phyloP scores from a whole-genome alignment of 2,113 vertebrate species.

The Tragelaphus strepsiceros region DNA sequence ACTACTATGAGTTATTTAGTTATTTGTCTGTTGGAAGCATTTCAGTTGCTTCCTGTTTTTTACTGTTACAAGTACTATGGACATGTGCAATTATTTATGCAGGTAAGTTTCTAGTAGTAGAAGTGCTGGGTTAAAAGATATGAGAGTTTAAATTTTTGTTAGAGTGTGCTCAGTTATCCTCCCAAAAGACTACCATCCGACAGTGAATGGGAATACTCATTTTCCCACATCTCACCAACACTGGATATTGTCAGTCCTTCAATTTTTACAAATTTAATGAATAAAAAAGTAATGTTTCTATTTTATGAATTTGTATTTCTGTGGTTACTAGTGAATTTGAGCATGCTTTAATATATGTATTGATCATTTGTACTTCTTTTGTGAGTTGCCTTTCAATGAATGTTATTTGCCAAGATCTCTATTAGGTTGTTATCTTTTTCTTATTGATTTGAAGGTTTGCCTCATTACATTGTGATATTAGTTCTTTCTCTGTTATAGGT shows the following conservation, averaged over 20 bases:
- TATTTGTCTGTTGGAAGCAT: neutral
- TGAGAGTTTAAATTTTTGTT: conserved; percentile 15
- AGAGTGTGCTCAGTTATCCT: neutral
- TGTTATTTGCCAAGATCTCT: conserved; percentile 33
- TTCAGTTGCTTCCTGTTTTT: neutral
- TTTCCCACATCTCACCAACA: neutral
- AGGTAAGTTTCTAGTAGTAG: neutral
- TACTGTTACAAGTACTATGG: neutral
- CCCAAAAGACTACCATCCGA: neutral
- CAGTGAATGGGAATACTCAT: neutral
- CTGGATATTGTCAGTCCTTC: neutral
- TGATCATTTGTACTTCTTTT: conserved; percentile 23
- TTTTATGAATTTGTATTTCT: conserved; percentile 40
- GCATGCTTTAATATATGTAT: conserved; percentile 6
- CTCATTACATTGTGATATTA: conserved; percentile 21
- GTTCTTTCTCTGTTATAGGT: conserved; percentile 10
- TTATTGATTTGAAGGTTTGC: conserved; percentile 31
- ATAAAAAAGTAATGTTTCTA: neutral
- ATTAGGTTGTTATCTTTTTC: conserved; percentile 28
- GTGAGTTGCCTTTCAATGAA: conserved; percentile 23
- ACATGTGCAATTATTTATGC: neutral
- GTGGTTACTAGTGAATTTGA: conserved; percentile 15
- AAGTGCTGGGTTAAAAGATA: conserved; percentile 4
- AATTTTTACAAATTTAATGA: conserved; percentile 6
- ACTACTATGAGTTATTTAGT: neutral